These are phyloP conservation scores for Panthera uncia DNA, from an alignment of 2,113 vertebrate genomes.

Conservation along the genomic window DNA sequence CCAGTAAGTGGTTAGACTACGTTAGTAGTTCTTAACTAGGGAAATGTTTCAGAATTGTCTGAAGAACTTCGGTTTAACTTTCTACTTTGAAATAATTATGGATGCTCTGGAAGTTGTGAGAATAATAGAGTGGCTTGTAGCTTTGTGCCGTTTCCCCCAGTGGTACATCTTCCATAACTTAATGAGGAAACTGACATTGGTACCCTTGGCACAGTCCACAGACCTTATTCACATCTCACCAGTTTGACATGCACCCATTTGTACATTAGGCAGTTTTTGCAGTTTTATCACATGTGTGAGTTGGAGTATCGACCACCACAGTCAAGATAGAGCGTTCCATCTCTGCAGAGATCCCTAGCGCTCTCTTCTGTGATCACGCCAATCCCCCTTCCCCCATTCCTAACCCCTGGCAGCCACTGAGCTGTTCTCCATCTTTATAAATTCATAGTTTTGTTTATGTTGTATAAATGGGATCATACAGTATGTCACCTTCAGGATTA, in stretches of 20 bases:
- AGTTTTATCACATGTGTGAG: neutral
- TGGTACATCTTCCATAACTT: neutral
- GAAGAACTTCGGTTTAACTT: constrained; percentile 32
- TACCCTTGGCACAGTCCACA: neutral
- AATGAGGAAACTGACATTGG: neutral
- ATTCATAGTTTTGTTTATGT: constrained; percentile 7
- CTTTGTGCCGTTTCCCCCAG: neutral
- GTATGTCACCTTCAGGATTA: neutral
- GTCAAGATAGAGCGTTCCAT: neutral
- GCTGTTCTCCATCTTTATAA: neutral
- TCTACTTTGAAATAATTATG: constrained; percentile 31
- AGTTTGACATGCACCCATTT: neutral
- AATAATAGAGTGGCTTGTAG: neutral
- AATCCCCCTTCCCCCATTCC: neutral
- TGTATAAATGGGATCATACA: neutral
- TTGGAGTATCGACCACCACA: neutral
- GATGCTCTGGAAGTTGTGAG: neutral
- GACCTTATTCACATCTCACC: neutral
- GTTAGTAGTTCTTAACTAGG: neutral
- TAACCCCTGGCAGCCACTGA: neutral
- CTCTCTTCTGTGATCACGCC: neutral
- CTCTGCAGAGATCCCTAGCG: neutral
- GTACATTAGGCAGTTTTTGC: neutral
- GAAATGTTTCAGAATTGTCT: neutral
- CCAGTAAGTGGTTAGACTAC: neutral